Base-by-base conservation (phyloP, 2,888 invertebrate species). In the Zaprionus lineosus region DNA sequence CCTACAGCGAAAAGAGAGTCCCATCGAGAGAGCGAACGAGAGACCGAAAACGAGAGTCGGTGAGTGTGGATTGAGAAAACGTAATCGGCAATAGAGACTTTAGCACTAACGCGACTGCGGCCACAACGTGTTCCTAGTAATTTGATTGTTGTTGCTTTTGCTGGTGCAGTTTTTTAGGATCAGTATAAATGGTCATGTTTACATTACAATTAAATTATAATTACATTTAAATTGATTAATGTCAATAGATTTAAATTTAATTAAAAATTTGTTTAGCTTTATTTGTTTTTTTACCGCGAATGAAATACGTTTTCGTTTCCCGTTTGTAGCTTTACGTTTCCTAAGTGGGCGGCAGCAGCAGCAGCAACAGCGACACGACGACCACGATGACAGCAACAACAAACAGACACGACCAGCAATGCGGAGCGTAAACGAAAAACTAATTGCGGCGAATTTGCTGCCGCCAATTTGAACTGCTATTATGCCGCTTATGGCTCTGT, bases 351-450 rank as follows among this genome's bases (percentile, higher is more conserved):
- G 33, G 39, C 59, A 47, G 39, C 73, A 51, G 41, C 77, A 59
- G 37, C 73, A 33, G 51, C 77, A 37, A 29, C 46, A 48, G 24
- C 37, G 40, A 48, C 28, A 50, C 51, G 24, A 57, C 61, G 41
- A 46, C 62, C 37, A 40, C 43, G 28, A 46, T 48, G 65, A 65
- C 63, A 74, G 72, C 76, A 74, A 77, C 79, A 84, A 77, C 84
- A 84, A 84, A 65, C 74, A 53, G 64, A 59, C 76, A 75, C 73
- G 66, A 86, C 87, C 85, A 79, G 60, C 79, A 76, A 74, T 73
- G 81, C 73, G 69, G 74, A 84, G 75, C 77, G 76, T 79, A 73
- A 66, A 70, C 74, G 75, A 74, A 81, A 72, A 84, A 87, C 85
- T 85, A 70, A 84, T 65, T 62, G 56, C 68, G 64, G 61, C 63